Conservation (phyloP, 92 coral and sea anemone species). For the Porites cylindrica region DNA sequence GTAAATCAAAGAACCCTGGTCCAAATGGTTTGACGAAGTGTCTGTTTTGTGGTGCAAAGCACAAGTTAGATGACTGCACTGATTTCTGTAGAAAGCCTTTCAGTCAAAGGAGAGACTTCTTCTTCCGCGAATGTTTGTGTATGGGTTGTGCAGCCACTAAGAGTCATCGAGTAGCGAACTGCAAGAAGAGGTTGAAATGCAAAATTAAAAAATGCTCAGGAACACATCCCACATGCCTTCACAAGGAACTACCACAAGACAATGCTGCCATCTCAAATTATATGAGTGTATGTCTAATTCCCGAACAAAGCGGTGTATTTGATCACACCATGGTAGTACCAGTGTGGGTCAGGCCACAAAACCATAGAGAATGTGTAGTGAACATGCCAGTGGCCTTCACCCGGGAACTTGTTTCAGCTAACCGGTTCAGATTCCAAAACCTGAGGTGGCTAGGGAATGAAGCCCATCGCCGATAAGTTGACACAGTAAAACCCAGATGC, state of each 20-base stretch:
- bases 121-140: neutral
- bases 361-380: neutral
- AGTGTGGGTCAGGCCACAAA: conserved; percentile 41
- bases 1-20: too few species aligned
- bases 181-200: too few species aligned
- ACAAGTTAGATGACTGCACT: neutral
- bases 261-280: conserved; percentile 2
- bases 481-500: too few species aligned
- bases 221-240: conserved; percentile 42
- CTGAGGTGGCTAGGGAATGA: too few species aligned
- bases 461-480: too few species aligned
- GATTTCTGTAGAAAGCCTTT: conserved; percentile 2
- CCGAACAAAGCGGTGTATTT: neutral
- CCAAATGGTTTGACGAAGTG: too few species aligned
- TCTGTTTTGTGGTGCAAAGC: neutral
- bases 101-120: neutral
- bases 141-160: too few species aligned
- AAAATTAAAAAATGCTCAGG: neutral
- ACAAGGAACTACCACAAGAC: neutral
- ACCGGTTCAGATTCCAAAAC: too few species aligned
- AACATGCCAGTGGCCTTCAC: too few species aligned
- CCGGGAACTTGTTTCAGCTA: too few species aligned
- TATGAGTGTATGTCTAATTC: conserved; percentile 20
- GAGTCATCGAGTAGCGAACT: too few species aligned
- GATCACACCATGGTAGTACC: conserved; percentile 37